phyloP scores from a whole-genome alignment of 2,888 invertebrate genomes.

The Agonum fuliginosum region DNA sequence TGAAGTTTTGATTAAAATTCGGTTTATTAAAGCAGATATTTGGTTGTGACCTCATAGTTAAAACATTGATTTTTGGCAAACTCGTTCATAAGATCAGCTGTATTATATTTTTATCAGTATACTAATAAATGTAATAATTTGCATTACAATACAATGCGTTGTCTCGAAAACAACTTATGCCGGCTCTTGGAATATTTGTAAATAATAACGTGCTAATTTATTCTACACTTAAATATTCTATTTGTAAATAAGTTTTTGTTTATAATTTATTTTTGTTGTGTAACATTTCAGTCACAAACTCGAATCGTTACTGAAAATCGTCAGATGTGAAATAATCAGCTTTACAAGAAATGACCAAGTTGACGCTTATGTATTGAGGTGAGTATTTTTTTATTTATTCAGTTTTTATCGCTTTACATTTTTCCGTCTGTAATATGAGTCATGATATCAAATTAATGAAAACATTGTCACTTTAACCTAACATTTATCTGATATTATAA shows the following conservation, averaged over 20 bases:
- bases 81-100: conserved; percentile 38
- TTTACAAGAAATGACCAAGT: conserved; percentile 90
- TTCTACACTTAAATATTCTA: neutral
- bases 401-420: neutral
- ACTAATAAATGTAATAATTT: neutral
- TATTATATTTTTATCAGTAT: conserved; percentile 9
- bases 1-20: neutral
- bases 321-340: conserved; percentile 97
- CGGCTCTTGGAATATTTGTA: conserved; percentile 1
- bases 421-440: neutral
- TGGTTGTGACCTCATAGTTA: conserved; percentile 54
- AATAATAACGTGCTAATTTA: conserved; percentile 13
- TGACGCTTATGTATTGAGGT: conserved; percentile 98
- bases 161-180: neutral
- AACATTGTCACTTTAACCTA: conserved; percentile 14
- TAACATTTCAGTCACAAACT: conserved; percentile 83
- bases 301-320: conserved; percentile 91
- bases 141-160: neutral
- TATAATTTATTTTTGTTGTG: neutral
- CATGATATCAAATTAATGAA: neutral
- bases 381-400: conserved; percentile 69
- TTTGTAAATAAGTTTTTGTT: neutral
- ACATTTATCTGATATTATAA: neutral
- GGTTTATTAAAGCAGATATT: conserved; percentile 9
- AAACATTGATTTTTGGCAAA: conserved; percentile 57